These are phyloP conservation scores for Geophilus truncorum DNA, from an alignment of 2,888 invertebrate species.

Conservation along the genomic window DNA sequence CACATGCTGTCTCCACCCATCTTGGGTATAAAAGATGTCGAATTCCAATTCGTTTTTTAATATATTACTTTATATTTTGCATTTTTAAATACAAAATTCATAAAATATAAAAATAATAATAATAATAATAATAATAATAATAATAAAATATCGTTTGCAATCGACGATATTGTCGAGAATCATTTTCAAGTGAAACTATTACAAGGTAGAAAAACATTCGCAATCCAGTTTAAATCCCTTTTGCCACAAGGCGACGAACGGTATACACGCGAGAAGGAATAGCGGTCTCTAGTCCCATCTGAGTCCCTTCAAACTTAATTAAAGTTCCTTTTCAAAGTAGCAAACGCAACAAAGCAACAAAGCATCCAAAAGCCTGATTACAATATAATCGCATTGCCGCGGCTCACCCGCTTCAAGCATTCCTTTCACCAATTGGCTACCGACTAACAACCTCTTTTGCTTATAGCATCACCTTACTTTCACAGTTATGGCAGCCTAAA, in stretches of 20 bases:
- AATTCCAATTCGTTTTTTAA: too few relatives aligned
- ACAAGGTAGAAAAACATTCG: background rate
- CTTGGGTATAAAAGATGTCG: too few relatives aligned
- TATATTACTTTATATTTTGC: too few relatives aligned
- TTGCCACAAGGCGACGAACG: background rate
- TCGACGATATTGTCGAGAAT: too few relatives aligned
- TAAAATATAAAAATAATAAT: too few relatives aligned
- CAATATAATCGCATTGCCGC: constrained; percentile 11
- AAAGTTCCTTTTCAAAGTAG: constrained; percentile 13
- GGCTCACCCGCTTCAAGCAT: background rate
- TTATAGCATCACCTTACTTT: background rate
- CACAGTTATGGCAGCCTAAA: background rate
- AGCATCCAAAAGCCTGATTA: constrained; percentile 16
- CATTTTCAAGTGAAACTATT: too few relatives aligned
- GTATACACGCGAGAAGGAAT: background rate
- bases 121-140: too few relatives aligned
- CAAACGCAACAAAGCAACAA: constrained; percentile 10
- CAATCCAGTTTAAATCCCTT: background rate
- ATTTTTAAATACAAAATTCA: too few relatives aligned
- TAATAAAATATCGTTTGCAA: too few relatives aligned
- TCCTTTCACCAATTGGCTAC: constrained; percentile 5
- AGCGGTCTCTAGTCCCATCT: background rate
- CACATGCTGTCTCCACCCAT: too few relatives aligned
- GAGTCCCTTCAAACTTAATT: constrained; percentile 13
- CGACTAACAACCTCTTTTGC: background rate